phyloP scores from a whole-genome alignment of 1,140 invertebrate genomes.

The Aporrectodea caliginosa region DNA sequence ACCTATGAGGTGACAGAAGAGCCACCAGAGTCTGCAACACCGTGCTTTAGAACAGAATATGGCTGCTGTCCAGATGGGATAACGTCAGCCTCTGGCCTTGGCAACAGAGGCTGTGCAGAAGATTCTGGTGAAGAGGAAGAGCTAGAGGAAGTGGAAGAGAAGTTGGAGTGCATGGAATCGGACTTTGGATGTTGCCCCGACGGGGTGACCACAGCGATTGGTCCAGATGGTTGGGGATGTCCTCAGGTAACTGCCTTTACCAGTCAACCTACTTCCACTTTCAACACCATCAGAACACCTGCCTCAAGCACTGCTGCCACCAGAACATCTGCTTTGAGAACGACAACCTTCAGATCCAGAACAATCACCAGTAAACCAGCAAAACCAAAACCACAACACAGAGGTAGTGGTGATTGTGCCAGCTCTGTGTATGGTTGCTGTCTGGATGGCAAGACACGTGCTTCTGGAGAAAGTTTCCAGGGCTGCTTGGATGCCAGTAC shows the following conservation, averaged over 20 bases:
- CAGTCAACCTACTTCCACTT: too few species aligned
- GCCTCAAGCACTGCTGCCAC: too few species aligned
- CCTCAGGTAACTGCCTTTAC: slow-evolving; percentile 41
- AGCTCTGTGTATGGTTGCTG: slow-evolving; percentile 52
- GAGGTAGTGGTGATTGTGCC: too few species aligned
- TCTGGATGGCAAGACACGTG: slow-evolving; percentile 48
- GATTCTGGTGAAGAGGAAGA: too few species aligned
- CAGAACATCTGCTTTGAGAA: too few species aligned
- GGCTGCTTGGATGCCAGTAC: slow-evolving; percentile 47
- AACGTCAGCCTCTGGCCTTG: slow-evolving; percentile 66
- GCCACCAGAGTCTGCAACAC: too few species aligned
- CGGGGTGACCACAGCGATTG: slow-evolving; percentile 47
- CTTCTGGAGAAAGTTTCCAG: slow-evolving; percentile 45
- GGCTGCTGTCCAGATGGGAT: slow-evolving; percentile 81
- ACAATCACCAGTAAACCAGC: not conserved
- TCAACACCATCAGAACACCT: too few species aligned
- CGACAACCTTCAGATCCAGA: too few species aligned
- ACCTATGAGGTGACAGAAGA: too few species aligned
- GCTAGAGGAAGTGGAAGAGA: too few species aligned
- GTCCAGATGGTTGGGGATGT: slow-evolving; percentile 46
- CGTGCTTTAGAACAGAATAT: slow-evolving; percentile 64
- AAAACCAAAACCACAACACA: slow-evolving; percentile 21
- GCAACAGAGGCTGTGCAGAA: slow-evolving; percentile 54
- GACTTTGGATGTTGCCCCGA: slow-evolving; percentile 55
- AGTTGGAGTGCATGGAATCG: slow-evolving; percentile 32